Base-by-base conservation (phyloP, 2,888 invertebrate genomes). In the Ptychoptera contaminata region DNA sequence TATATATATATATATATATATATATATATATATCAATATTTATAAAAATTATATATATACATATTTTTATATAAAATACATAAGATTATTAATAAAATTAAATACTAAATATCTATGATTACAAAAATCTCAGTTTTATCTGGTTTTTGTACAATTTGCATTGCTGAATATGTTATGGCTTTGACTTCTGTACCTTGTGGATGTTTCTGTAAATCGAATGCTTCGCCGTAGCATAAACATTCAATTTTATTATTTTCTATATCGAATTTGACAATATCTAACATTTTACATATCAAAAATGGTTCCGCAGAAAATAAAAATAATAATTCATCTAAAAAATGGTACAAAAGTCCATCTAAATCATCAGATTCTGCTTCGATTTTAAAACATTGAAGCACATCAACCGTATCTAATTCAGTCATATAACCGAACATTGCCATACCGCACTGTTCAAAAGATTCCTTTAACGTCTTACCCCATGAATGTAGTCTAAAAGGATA, bases 81-180 rank as follows among this genome's bases (percentile, higher is more conserved):
- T 39, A 39, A 39, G n/a, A n/a, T n/a, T n/a, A n/a, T 30, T 32
- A n/a, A 32, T 32, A 11, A n/a, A 32, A 7, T 7, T 32, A 32
- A 11, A 34, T 35, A 35, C 23, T 68, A 96, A 67, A 98, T 96
- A 70, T 98, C 97, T 63, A 97, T 85, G 63, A 98, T 97, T 55
- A 97, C 96, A 79, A 87, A 98, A 39, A 96, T 72, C 73, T 97
- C 91, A 67, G 76, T 79, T 56, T 76, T 73, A 51, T 76, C 76
- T 37, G 77, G 74, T 53, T 76, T 71, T 56, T 82, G 77, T 52
- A 91, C 69, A 51, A 87, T 76, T 69, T 98, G 96, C 97, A 98
- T 97, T 45, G 94, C 92, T 8, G 97, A 96, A 67, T 98, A 99
- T 5, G 98, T 98, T 52, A 99, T 98, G 31, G 98, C 98, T 65